Conservation (phyloP, 2,113 vertebrate genomes). For the Cavia porcellus region DNA sequence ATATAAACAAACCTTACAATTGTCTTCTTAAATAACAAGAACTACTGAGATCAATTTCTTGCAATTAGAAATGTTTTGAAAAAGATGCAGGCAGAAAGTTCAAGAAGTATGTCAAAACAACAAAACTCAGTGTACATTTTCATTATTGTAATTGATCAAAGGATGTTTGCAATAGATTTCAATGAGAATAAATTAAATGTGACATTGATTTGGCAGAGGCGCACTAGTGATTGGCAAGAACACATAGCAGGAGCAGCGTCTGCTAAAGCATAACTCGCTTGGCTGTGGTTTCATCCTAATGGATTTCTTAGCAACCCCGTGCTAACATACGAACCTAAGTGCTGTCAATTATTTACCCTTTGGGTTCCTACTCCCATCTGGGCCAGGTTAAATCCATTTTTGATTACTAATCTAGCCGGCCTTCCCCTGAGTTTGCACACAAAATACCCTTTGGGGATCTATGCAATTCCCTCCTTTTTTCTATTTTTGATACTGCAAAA, state of each 20-base stretch:
- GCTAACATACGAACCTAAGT: conserved; percentile 45
- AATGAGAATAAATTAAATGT: conserved; percentile 83
- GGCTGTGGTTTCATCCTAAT: conserved; percentile 64
- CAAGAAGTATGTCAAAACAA: conserved; percentile 72
- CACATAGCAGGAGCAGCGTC: conserved; percentile 56
- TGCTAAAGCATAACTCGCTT: conserved; percentile 65
- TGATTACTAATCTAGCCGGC: conserved; percentile 63
- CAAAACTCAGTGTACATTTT: conserved; percentile 72
- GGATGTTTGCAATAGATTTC: conserved; percentile 78
- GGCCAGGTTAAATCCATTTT: conserved; percentile 66
- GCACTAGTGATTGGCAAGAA: conserved; percentile 66
- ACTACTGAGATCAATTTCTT: conserved; percentile 74
- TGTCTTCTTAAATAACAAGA: conserved; percentile 71
- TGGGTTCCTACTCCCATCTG: conserved; percentile 52
- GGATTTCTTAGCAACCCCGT: conserved; percentile 71
- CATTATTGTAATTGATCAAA: conserved; percentile 82
- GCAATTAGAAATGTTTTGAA: conserved; percentile 76
- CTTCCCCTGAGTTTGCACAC: conserved; percentile 42
- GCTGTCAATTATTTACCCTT: conserved; percentile 49
- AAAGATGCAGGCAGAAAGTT: conserved; percentile 60
- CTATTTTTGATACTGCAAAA: conserved; percentile 65
- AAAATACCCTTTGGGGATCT: conserved; percentile 52
- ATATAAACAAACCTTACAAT: conserved; percentile 73
- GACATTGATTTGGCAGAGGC: conserved; percentile 80
- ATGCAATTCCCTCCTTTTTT: neutral